Base-by-base conservation (phyloP, 2,797 vertebrate species). In the Thunnus albacares region DNA sequence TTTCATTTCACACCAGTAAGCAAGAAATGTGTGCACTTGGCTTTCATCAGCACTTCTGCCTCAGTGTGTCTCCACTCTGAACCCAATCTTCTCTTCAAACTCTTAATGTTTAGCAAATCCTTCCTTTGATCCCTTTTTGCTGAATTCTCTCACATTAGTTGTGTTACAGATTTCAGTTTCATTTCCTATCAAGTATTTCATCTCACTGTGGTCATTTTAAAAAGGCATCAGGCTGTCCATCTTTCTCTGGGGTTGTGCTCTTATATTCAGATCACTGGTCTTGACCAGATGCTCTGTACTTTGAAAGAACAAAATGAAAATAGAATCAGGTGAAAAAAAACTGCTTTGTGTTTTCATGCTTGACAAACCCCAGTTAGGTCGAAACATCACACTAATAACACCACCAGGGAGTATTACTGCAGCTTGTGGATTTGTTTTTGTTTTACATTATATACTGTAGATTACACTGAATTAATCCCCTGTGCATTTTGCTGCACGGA, bases 341-440 rank as follows among this genome's bases (percentile, higher is more conserved):
- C 13, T 53, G 47, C 22, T 66, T 60, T 71, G 59, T 65, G 43
- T 76, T 59, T 82, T 81, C 38, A 60, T 57, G 58, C 71, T 56
- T 68, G 57, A 78, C 35, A 77, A 77, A 57, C 43, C 70, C 63
- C 43, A 43, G 11, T 66, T 51, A 30, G 20, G 12, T 69, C 26
- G 24, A 71, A 65, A 55, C 4, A 65, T 75, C 52, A 51, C 24
- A 28, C 14, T 68, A 73, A 77, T 69, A 70, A 45, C 75, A 70
- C 51, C 53, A 56, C 35, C 1, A 2, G 47, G 47, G 72, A 76
- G 52, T 41, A 55, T 82, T 33, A 43, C 38, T 45, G 35, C 62
- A 72, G 51, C 52, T 49, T 24, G 51, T 71, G 61, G 45, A 41
- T 73, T 70, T 66, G 38, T 72, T 59, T 75, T 45, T 71, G 47